Evolutionary conservation across 2,888 invertebrate species (phyloP).

Genomic region (Agrilus mali): DNA sequence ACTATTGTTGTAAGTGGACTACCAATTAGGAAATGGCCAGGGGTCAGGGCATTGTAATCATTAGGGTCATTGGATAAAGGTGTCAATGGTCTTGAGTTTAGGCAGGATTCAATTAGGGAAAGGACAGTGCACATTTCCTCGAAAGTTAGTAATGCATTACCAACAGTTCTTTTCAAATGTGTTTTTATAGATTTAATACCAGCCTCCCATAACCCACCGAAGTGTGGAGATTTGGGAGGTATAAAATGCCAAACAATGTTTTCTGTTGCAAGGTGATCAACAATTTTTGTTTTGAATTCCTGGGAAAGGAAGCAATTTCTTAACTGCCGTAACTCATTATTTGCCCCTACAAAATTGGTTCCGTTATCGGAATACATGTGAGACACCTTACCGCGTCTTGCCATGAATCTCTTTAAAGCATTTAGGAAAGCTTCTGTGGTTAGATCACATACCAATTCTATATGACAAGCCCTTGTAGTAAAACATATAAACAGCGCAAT

Average conservation of each 20-base stretch:
- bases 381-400: too few relatives aligned
- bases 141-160: conserved; percentile 2
- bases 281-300: neutral
- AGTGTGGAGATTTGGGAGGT: conserved; percentile 4
- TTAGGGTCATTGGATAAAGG: too few relatives aligned
- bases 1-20: neutral
- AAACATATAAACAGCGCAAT: neutral
- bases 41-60: neutral
- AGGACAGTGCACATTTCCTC: conserved; percentile 3
- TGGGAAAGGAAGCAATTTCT: neutral
- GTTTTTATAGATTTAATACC: conserved; percentile 4
- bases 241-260: conserved; percentile 4
- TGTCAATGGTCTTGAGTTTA: conserved; percentile 7
- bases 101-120: neutral
- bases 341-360: neutral
- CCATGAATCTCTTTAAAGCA: neutral
- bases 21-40: neutral
- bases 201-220: conserved; percentile 7
- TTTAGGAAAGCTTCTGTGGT: neutral
- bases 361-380: neutral
- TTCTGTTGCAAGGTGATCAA: neutral
- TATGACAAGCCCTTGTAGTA: neutral
- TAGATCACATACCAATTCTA: neutral
- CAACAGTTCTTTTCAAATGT: conserved; percentile 5
- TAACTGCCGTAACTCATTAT: neutral